These are phyloP conservation scores for Hypotaenidia philippensis DNA, from an alignment of 2,797 vertebrate genomes.

Conservation along the genomic window DNA sequence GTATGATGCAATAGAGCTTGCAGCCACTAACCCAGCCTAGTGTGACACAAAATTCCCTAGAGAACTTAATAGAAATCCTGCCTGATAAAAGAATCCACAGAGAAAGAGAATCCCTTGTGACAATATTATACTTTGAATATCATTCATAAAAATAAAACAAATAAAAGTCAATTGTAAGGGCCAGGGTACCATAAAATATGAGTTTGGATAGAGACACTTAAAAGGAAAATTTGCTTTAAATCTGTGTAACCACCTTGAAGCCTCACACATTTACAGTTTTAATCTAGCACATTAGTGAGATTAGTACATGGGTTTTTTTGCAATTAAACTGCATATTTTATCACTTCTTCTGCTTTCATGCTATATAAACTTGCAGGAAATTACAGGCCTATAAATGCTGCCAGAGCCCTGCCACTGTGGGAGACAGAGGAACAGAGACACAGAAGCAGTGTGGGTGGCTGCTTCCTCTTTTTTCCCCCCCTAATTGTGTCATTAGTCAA, in stretches of 20 bases:
- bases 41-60: slow-evolving; percentile 6
- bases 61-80: slow-evolving; percentile 29
- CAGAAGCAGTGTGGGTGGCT: not conserved
- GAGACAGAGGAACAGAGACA: slow-evolving; percentile 58
- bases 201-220: slow-evolving; percentile 57
- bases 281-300: slow-evolving; percentile 78
- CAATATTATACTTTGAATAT: slow-evolving; percentile 64
- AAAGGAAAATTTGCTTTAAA: slow-evolving; percentile 66
- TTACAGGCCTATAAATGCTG: slow-evolving; percentile 71
- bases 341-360: slow-evolving; percentile 78
- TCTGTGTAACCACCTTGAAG: slow-evolving; percentile 75
- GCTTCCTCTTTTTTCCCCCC: not conserved
- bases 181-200: slow-evolving; percentile 63
- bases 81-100: not conserved
- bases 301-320: slow-evolving; percentile 67
- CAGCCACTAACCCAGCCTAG: slow-evolving; percentile 27
- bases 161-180: slow-evolving; percentile 59
- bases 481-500: slow-evolving; percentile 8
- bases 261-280: slow-evolving; percentile 66
- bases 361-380: slow-evolving; percentile 80
- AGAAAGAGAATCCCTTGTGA: slow-evolving; percentile 43
- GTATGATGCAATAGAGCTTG: not conserved
- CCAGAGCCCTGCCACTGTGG: slow-evolving; percentile 41
- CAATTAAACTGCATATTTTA: slow-evolving; percentile 82
- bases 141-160: slow-evolving; percentile 77